These are phyloP conservation scores for Hirtodrosophila alboralis DNA, from an alignment of 2,888 invertebrate genomes.

Conservation along the genomic window DNA sequence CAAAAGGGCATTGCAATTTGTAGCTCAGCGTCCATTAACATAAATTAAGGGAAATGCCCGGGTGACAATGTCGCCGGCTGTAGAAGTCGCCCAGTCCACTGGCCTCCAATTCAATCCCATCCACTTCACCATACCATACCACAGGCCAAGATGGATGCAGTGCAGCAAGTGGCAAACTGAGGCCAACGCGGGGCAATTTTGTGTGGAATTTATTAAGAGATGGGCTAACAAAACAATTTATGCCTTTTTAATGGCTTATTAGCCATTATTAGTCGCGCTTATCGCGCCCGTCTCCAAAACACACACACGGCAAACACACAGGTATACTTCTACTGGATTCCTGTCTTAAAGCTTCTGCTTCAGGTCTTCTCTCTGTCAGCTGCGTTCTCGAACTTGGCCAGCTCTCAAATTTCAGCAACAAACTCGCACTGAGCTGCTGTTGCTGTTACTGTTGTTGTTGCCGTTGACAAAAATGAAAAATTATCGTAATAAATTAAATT, in stretches of 20 bases:
- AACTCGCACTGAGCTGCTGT: constrained; percentile 16
- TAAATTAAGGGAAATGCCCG: constrained; percentile 72
- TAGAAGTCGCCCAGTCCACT: constrained; percentile 25
- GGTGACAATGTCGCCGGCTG: constrained; percentile 46
- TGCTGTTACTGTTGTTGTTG: constrained; percentile 25
- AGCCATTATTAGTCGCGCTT: constrained; percentile 82
- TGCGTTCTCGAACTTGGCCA: constrained; percentile 59
- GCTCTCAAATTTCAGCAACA: constrained; percentile 64
- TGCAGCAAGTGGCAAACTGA: constrained; percentile 56
- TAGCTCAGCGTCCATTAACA: constrained; percentile 79
- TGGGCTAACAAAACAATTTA: constrained; percentile 82
- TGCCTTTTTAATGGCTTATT: constrained; percentile 82
- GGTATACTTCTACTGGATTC: constrained; percentile 6
- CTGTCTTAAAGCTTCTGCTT: constrained; percentile 46
- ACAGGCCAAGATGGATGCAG: constrained; percentile 44
- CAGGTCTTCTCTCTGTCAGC: constrained; percentile 40
- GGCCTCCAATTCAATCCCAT: too few relatives aligned
- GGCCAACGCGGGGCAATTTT: constrained; percentile 49
- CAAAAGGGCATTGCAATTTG: constrained; percentile 78
- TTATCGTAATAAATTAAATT: constrained; percentile 83
- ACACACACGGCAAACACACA: constrained; percentile 36
- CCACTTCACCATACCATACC: background rate
- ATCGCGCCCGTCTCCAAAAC: constrained; percentile 70
- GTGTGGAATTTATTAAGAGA: constrained; percentile 80
- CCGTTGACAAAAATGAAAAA: constrained; percentile 81